Evolutionary conservation across 2,113 vertebrate species (phyloP), one percentile per base, ranked within the genome.

Genomic region (Catagonus wagneri): DNA sequence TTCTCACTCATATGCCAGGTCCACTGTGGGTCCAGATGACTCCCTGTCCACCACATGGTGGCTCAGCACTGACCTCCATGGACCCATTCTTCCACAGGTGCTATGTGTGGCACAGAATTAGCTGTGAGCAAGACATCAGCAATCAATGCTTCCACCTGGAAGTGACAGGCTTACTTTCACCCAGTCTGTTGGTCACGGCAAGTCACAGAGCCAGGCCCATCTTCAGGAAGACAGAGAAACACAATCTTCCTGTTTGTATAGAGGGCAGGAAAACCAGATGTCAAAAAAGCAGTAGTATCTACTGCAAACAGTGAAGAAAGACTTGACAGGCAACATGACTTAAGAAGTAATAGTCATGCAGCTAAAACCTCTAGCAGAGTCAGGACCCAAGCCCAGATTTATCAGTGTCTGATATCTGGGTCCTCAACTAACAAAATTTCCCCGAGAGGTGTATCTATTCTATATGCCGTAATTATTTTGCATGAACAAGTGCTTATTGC

Each of bases 31-130:
- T 54, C 44, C 78, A 91, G 32, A 61, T 19, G 39, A 71, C 27
- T 19, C 19, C n/a, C 12, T 16, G 6, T 3, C 25, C 29, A 12
- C 23, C 10, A 4, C 0, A 2, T 4, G 5, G 20, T 3, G 16
- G 3, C n/a, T 20, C 68, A 54, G 32, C 1, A 0, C 23, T 32
- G n/a, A 85, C 39, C 29, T 68, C 75, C 22, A 65, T 29, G n/a
- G 56, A 15, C 69, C 65, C 14, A 6, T 19, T 52, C 52, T 69
- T 14, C 39, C 63, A 50, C 71, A 54, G 66, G 1, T 14, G 29
- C n/a, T 52, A 34, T 44, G 0, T 5, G 0, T 17, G 20, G 39
- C 15, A 1, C 9, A 27, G 25, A 52, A 14, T 1, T 2, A 34
- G 11, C 13, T 1, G 60, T 25, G 44, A 34, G 17, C 0, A 2